A percentile compares a stretch with the other conserved stretches of the same genome.
Conservation (phyloP, 2,797 vertebrate species). For the Helostoma temminkii region DNA sequence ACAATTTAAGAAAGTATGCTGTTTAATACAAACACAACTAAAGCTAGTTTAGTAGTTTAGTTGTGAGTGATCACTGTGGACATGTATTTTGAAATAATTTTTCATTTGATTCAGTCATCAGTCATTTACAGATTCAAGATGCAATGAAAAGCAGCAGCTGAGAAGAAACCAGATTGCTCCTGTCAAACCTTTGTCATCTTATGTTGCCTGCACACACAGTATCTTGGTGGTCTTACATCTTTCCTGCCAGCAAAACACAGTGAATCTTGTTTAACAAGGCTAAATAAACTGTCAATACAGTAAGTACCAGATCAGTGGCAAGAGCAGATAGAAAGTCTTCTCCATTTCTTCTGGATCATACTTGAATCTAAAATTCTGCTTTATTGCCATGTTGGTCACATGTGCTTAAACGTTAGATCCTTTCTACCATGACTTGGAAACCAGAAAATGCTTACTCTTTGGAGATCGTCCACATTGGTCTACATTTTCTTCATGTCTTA, state of each 20-base stretch:
- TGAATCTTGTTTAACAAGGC: neutral
- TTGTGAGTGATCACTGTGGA: neutral
- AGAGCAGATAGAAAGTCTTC: neutral
- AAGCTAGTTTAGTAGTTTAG: neutral
- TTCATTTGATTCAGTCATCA: neutral
- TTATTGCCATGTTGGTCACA: neutral
- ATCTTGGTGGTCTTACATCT: neutral
- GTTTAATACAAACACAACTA: neutral
- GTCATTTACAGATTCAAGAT: slow-evolving; percentile 3
- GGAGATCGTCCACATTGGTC: neutral
- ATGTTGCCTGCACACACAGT: neutral
- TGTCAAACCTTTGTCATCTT: neutral
- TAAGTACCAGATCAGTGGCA: slow-evolving; percentile 4
- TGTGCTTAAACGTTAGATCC: neutral
- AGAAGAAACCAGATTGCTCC: neutral
- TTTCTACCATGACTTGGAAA: neutral
- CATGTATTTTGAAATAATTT: no score
- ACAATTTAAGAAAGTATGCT: neutral
- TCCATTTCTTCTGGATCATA: neutral
- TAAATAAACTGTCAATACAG: neutral
- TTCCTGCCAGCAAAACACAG: neutral
- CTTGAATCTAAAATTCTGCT: neutral
- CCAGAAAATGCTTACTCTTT: neutral
- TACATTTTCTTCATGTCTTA: neutral
- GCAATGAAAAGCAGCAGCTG: neutral